Evolutionary conservation across 2,113 vertebrate genomes (phyloP).

Genomic region (Podilymbus podiceps): DNA sequence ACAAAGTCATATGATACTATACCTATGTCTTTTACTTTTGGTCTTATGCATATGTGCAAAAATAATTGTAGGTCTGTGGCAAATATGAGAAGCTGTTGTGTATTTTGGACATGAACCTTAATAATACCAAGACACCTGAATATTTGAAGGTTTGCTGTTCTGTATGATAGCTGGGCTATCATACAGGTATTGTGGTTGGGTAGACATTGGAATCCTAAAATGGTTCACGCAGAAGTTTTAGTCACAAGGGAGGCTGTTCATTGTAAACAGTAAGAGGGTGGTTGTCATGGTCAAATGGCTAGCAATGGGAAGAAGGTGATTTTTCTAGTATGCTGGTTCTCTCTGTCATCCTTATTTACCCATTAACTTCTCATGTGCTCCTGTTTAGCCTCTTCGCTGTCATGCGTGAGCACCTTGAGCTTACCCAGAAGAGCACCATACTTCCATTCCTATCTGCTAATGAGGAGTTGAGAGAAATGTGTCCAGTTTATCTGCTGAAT

Average conservation of each 20-base stretch:
- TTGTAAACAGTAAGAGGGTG: not conserved
- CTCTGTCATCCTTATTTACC: not conserved
- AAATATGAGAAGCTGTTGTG: not conserved
- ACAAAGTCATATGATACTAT: not conserved
- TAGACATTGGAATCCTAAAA: not conserved
- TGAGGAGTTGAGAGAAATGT: not conserved
- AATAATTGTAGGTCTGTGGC: not conserved
- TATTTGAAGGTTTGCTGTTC: not conserved
- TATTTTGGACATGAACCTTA: not conserved
- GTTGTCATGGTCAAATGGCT: not conserved
- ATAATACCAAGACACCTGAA: not conserved
- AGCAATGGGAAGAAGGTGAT: not conserved
- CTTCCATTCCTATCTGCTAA: not conserved
- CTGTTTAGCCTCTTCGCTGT: not conserved
- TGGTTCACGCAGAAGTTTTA: not conserved
- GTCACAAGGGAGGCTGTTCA: not conserved
- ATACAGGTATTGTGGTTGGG: not conserved
- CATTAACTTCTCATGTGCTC: not conserved
- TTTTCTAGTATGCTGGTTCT: not conserved
- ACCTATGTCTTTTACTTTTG: not conserved
- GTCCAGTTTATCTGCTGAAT: not conserved
- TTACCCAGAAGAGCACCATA: not conserved
- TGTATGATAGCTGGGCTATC: not conserved
- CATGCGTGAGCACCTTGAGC: not conserved
- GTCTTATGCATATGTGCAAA: not conserved